Conservation (phyloP, 1,140 invertebrate genomes). For the Helicoverpa zea region DNA sequence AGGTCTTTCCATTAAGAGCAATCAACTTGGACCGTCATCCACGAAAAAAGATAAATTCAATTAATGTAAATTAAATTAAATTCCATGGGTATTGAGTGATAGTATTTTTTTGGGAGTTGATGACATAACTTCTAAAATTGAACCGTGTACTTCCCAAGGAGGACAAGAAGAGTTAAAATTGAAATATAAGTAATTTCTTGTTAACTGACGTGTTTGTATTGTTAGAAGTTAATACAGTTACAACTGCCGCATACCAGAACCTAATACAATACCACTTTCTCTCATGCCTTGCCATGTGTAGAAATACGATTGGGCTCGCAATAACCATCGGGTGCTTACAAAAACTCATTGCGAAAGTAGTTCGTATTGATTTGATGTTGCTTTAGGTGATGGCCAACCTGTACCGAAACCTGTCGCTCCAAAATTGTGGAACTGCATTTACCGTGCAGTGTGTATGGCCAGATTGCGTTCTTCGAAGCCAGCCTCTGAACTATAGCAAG, state of each 20-base stretch:
- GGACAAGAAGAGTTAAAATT: neutral
- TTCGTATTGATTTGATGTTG: slow-evolving; percentile 10
- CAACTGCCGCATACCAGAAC: slow-evolving; percentile 30
- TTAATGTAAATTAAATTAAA: too few relatives aligned
- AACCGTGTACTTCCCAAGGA: too few relatives aligned
- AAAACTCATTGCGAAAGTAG: slow-evolving; percentile 28
- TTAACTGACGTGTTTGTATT: neutral
- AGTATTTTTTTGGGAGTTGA: too few relatives aligned
- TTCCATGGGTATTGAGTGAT: too few relatives aligned
- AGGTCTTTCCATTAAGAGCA: too few relatives aligned
- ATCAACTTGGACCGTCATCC: too few relatives aligned
- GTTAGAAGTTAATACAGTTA: neutral
- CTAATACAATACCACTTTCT: slow-evolving; percentile 47
- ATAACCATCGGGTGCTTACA: slow-evolving; percentile 11
- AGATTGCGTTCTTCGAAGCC: too few relatives aligned
- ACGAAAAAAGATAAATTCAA: too few relatives aligned
- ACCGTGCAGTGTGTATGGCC: too few relatives aligned
- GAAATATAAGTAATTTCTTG: neutral
- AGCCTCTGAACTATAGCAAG: too few relatives aligned
- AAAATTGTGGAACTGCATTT: neutral
- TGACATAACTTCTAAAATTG: too few relatives aligned
- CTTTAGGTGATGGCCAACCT: slow-evolving; percentile 10
- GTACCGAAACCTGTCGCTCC: neutral
- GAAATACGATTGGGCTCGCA: slow-evolving; percentile 31
- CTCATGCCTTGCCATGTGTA: slow-evolving; percentile 37